Evolutionary conservation across 2,888 invertebrate species (phyloP).

Genomic region (Sinohyriopsis cumingii): DNA sequence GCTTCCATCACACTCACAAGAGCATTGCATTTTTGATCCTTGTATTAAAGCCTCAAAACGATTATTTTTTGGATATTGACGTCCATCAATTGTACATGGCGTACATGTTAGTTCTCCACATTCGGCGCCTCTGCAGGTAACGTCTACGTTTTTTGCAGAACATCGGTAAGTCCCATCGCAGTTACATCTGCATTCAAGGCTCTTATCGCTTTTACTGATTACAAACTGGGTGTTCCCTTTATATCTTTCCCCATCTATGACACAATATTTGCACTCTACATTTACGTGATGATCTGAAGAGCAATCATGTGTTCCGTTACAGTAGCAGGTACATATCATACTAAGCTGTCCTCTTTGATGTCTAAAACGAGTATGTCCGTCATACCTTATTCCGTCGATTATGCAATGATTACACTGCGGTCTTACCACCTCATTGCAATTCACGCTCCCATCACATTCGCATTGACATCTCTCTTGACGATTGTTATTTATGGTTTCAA

Average conservation of each 20-base stretch:
- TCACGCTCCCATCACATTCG: constrained; percentile 19
- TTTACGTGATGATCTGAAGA: constrained; percentile 6
- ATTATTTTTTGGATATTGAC: constrained; percentile 14
- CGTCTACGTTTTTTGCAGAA: constrained; percentile 1
- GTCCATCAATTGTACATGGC: constrained; percentile 32
- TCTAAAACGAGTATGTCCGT: neutral
- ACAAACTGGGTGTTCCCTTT: constrained; percentile 22
- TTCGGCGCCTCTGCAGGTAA: constrained; percentile 4
- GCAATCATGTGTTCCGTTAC: constrained; percentile 20
- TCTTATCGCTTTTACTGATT: neutral
- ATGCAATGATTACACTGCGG: too few species aligned
- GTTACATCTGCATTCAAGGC: constrained; percentile 5
- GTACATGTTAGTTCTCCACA: constrained; percentile 22
- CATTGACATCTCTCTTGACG: constrained; percentile 15
- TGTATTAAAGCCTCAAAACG: constrained; percentile 17
- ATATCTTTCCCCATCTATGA: constrained; percentile 19
- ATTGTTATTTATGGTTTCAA: constrained; percentile 4
- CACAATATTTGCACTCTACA: constrained; percentile 21
- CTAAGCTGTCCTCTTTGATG: constrained; percentile 1
- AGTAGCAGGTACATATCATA: constrained; percentile 34
- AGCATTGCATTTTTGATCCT: constrained; percentile 26
- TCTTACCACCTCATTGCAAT: constrained; percentile 2
- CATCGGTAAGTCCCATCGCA: constrained; percentile 9
- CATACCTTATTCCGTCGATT: too few species aligned
- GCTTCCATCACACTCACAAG: constrained; percentile 36